Percentiles rank a stretch among this genome's conserved stretches.
These are phyloP conservation scores for Enteromius unitaeniatus DNA, from an alignment of 2,797 vertebrate genomes.

Conservation along the genomic window DNA sequence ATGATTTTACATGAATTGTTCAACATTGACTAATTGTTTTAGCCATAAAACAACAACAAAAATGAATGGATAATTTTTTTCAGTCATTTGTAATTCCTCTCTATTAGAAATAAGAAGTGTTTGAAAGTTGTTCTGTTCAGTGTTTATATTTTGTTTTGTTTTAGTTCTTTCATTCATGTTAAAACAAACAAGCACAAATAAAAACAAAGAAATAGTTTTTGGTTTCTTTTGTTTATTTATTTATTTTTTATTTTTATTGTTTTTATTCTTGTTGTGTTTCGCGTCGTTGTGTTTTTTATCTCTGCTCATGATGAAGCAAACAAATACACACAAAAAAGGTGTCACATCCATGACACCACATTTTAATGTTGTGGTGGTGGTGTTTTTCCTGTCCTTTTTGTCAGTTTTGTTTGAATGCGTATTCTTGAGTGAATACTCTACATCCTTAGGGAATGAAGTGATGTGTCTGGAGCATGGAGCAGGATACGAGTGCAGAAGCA, in stretches of 20 bases:
- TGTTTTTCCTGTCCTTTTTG: slow-evolving; percentile 20
- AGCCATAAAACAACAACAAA: neutral
- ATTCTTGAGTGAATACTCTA: slow-evolving; percentile 46
- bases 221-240: neutral
- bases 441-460: slow-evolving; percentile 48
- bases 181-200: neutral
- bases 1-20: neutral
- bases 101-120: neutral
- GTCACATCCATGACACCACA: neutral
- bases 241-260: too few relatives aligned
- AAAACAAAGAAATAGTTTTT: neutral
- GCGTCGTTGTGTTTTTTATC: neutral
- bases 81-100: neutral
- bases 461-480: slow-evolving; percentile 44
- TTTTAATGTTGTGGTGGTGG: neutral
- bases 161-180: neutral
- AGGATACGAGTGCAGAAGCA: slow-evolving; percentile 53
- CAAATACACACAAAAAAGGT: neutral
- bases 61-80: neutral
- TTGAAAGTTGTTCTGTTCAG: neutral
- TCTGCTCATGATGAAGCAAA: neutral
- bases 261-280: neutral
- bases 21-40: neutral
- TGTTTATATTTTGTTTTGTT: neutral
- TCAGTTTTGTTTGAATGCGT: slow-evolving; percentile 32